Evolutionary conservation across 2,113 vertebrate genomes (phyloP), one percentile per base, ranked within the genome.

Genomic region (Microcebus ravelobensis): DNA sequence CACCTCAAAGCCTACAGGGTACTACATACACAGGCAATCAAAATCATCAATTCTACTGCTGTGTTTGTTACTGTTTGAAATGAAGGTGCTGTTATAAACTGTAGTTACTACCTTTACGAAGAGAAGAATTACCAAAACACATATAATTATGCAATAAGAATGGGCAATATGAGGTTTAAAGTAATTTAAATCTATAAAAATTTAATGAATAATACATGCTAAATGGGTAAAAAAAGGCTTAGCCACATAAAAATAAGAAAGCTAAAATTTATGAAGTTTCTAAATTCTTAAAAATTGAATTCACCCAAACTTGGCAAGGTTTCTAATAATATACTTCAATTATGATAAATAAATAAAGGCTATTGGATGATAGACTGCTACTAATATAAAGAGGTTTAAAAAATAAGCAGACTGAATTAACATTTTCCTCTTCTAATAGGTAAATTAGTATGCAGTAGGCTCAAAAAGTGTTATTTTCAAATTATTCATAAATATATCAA

Each of bases 401-500:
- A 93, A 91, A 52, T 20, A 84, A 86, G 25, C 20, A 71, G 13
- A 50, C 13, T 42, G 9, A 65, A 94, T 81, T 39, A 73, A 90
- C 8, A 92, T 52, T 70, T 67, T 70, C 71, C 21, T 90, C 23
- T 91, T 87, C 74, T 80, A 91, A 82, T 50, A 87, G 9, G 29
- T 80, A 80, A 74, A 25, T 45, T 65, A 68, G n/a, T 68, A 94
- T 48, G 25, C 10, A 91, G 3, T 36, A 83, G 63, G 0, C 39
- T 95, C 73, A 91, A 89, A 96, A 48, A 90, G 81, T 91, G 85
- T 97, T 97, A 61, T 96, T 93, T 97, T 98, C 90, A 96, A 95
- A 42, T 93, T 89, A 95, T 88, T 98, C 48, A 92, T 94, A 92
- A 94, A 94, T 29, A 96, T 45, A 88, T 96, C 71, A 71, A 96